These are phyloP conservation scores for Clistopyga incitator DNA, from an alignment of 2,888 invertebrate species.

Conservation along the genomic window DNA sequence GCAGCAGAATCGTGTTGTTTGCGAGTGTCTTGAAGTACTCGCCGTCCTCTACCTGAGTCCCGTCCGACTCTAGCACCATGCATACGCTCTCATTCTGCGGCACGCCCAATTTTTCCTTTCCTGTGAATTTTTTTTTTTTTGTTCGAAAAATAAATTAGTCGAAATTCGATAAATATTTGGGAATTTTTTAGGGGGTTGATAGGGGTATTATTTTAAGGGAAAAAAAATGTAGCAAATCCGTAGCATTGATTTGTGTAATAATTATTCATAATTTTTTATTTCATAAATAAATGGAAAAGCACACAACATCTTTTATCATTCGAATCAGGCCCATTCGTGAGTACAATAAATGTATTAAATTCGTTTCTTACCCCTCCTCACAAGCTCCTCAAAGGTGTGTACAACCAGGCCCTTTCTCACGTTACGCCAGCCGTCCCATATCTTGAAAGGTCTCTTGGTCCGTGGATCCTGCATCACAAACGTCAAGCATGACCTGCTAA, in stretches of 20 bases:
- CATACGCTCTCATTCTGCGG: constrained; percentile 94
- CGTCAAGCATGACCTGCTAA: constrained; percentile 68
- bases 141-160: background rate
- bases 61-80: constrained; percentile 97
- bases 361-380: constrained; percentile 89
- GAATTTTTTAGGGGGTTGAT: background rate
- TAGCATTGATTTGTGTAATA: too few relatives aligned
- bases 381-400: constrained; percentile 95
- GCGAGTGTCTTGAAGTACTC: constrained; percentile 97
- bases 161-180: background rate
- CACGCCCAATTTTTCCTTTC: constrained; percentile 96
- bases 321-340: too few relatives aligned
- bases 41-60: constrained; percentile 98
- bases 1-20: constrained; percentile 94
- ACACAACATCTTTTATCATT: too few relatives aligned
- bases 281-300: too few relatives aligned
- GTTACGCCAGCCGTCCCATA: constrained; percentile 98
- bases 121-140: constrained; percentile 85
- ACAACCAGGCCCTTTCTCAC: constrained; percentile 97
- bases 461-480: constrained; percentile 91
- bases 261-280: too few relatives aligned
- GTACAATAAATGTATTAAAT: too few relatives aligned
- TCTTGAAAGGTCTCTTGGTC: constrained; percentile 98
- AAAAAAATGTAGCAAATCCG: too few relatives aligned
- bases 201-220: too few relatives aligned